Conservation (phyloP, 2,113 vertebrate genomes). For the Chloebia gouldiae region DNA sequence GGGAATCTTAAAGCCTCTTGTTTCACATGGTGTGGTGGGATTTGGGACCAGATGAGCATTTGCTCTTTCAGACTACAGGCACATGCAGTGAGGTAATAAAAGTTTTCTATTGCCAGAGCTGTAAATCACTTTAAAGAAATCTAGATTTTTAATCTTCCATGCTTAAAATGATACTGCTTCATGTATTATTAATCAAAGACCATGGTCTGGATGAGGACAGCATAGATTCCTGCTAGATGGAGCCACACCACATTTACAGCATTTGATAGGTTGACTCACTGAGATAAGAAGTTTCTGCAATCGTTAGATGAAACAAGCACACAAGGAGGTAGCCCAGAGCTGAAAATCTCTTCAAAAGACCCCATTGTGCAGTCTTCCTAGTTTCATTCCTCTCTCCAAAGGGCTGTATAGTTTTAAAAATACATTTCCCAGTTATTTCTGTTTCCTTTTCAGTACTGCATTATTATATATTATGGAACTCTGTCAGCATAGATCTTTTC, state of each 20-base stretch:
- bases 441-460: neutral
- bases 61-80: neutral
- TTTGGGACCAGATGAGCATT: neutral
- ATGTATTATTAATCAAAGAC: neutral
- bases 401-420: neutral
- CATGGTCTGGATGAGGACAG: neutral
- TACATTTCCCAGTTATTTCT: neutral
- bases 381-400: neutral
- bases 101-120: neutral
- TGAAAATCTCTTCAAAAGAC: neutral
- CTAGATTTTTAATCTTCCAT: neutral
- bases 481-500: neutral
- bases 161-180: neutral
- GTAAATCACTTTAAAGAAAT: conserved; percentile 9
- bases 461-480: neutral
- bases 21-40: neutral
- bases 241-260: neutral
- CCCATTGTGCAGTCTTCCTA: neutral
- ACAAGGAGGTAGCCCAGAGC: neutral
- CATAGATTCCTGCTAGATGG: neutral
- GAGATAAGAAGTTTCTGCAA: neutral
- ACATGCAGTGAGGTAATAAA: neutral
- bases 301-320: neutral
- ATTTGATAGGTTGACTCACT: neutral
- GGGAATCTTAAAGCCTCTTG: neutral